A percentile compares a stretch with the other conserved stretches of the same genome.
phyloP scores from a whole-genome alignment of 2,888 invertebrate species.

The Herminia tarsipennalis region DNA sequence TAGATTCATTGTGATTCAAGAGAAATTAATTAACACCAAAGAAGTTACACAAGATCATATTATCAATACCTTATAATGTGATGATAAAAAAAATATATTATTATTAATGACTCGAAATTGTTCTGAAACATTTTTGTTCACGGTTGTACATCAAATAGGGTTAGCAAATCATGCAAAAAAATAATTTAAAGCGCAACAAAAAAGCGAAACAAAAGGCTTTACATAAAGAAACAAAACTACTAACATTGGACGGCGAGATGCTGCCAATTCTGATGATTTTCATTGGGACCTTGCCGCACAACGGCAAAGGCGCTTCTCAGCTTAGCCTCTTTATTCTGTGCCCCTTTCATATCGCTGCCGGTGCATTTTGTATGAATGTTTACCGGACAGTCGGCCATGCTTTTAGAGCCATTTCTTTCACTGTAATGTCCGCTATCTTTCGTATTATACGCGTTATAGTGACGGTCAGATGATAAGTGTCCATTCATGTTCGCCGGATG shows the following conservation, averaged over 20 bases:
- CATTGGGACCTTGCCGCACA: constrained; percentile 86
- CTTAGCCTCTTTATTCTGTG: constrained; percentile 78
- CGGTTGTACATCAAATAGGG: background rate
- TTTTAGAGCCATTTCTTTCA: constrained; percentile 80
- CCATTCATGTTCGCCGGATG: constrained; percentile 80
- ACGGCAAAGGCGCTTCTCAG: constrained; percentile 87
- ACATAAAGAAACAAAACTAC: constrained; percentile 75
- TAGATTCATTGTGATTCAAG: too few species aligned
- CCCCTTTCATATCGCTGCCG: constrained; percentile 73
- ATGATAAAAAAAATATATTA: background rate
- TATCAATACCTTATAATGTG: too few species aligned
- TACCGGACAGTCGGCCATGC: constrained; percentile 76
- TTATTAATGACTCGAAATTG: too few species aligned
- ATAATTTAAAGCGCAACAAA: constrained; percentile 30
- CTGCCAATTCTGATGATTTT: constrained; percentile 84
- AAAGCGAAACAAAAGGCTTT: constrained; percentile 48
- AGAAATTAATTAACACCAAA: too few species aligned
- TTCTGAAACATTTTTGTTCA: constrained; percentile 14
- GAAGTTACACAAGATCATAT: too few species aligned
- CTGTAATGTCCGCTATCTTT: constrained; percentile 82
- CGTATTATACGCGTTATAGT: constrained; percentile 81
- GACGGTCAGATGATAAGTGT: constrained; percentile 77
- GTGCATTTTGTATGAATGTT: constrained; percentile 82
- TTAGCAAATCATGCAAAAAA: constrained; percentile 28
- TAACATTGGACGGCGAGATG: constrained; percentile 88